Evolutionary conservation across 2,888 invertebrate genomes (phyloP).

Genomic region (Polydrusus cervinus): DNA sequence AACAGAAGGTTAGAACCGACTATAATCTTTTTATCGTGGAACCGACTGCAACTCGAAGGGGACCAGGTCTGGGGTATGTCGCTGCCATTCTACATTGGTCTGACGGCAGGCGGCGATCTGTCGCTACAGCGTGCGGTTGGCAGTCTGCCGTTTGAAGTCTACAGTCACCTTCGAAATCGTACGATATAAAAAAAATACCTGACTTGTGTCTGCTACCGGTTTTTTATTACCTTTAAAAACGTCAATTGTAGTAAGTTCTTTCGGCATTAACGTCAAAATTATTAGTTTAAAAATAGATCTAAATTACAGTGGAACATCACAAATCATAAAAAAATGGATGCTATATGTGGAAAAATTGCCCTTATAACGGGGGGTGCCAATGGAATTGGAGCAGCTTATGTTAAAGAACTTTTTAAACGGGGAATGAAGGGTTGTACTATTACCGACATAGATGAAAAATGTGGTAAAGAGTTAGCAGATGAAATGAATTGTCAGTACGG

Average conservation of each 20-base stretch:
- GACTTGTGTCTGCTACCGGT: not conserved
- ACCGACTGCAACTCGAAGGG: too few species aligned
- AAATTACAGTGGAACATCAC: not conserved
- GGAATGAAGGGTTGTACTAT: conserved; percentile 60
- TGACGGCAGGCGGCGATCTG: too few species aligned
- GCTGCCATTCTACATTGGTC: too few species aligned
- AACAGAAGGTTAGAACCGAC: too few species aligned
- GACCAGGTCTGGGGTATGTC: too few species aligned
- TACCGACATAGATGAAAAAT: conserved; percentile 44
- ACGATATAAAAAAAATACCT: too few species aligned
- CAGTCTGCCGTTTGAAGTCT: too few species aligned
- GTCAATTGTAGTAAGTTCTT: not conserved
- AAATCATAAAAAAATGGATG: conserved; percentile 1
- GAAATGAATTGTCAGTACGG: conserved; percentile 52
- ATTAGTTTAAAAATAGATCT: not conserved
- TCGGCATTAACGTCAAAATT: not conserved
- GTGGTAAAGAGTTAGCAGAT: conserved; percentile 38
- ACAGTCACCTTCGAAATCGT: too few species aligned
- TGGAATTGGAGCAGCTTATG: conserved; percentile 66
- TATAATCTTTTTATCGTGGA: too few species aligned
- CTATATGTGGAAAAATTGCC: conserved; percentile 30
- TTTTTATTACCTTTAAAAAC: not conserved
- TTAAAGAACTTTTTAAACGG: conserved; percentile 70
- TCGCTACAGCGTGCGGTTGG: too few species aligned
- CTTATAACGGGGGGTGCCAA: conserved; percentile 51